A percentile compares a stretch with the other conserved stretches of the same genome.
phyloP scores from a whole-genome alignment of 2,797 vertebrate genomes.

The Pteropus rufus region DNA sequence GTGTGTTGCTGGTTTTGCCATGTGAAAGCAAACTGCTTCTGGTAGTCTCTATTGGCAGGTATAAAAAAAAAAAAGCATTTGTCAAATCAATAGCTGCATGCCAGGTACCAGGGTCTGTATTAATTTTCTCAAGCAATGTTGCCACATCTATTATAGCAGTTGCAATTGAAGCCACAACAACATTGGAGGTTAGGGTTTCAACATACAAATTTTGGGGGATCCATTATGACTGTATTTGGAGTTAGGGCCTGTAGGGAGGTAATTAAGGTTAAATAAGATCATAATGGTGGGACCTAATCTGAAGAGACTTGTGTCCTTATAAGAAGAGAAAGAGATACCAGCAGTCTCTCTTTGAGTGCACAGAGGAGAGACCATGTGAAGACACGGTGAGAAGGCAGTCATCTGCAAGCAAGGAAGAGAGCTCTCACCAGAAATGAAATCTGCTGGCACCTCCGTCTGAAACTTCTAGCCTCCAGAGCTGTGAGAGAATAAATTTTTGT shows the following conservation, averaged over 20 bases:
- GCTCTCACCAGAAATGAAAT: not conserved
- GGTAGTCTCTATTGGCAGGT: not conserved
- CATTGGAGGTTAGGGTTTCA: not conserved
- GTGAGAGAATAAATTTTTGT: not conserved
- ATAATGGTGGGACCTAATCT: not conserved
- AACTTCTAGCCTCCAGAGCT: not conserved
- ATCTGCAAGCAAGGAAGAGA: not conserved
- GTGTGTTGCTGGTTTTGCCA: not conserved
- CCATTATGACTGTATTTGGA: not conserved
- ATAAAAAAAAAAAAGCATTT: not conserved
- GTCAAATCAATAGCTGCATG: not conserved
- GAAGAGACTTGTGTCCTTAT: not conserved
- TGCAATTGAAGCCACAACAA: not conserved
- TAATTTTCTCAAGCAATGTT: not conserved
- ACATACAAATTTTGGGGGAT: not conserved
- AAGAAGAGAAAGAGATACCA: not conserved
- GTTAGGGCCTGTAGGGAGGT: not conserved
- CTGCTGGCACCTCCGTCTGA: not conserved
- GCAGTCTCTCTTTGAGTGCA: not conserved
- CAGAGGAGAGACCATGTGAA: not conserved
- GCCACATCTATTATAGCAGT: not conserved
- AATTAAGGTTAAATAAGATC: not conserved
- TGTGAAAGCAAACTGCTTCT: not conserved
- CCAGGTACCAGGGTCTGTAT: not conserved
- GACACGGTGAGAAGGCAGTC: not conserved